A percentile compares a stretch with the other conserved stretches of the same genome.
Evolutionary conservation across 2,797 vertebrate species (phyloP).

Genomic region (Syngnathus acus): DNA sequence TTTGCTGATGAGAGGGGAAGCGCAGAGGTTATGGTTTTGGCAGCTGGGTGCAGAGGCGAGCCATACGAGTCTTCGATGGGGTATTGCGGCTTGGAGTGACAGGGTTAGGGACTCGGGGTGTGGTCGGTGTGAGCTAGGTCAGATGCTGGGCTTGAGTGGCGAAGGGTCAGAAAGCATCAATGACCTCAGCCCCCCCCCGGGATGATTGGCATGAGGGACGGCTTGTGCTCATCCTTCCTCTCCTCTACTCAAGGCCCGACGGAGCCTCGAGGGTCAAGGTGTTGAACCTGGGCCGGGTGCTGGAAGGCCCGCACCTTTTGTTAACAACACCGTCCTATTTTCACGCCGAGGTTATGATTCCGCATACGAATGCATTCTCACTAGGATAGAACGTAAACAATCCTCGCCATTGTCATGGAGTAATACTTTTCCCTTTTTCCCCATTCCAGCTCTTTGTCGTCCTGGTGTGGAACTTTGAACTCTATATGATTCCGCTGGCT

Average conservation of each 20-base stretch:
- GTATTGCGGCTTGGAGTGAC: conserved; percentile 68
- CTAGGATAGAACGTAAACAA: conserved; percentile 15
- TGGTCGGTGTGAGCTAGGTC: conserved; percentile 51
- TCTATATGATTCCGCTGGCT: conserved; percentile 92
- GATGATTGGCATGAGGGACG: conserved; percentile 63
- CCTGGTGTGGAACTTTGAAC: conserved; percentile 97
- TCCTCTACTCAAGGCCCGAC: conserved; percentile 33
- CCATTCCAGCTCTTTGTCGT: conserved; percentile 83
- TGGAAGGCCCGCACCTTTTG: conserved; percentile 42
- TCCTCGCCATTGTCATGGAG: conserved; percentile 15
- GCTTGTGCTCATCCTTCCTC: conserved; percentile 37
- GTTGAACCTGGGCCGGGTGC: conserved; percentile 29
- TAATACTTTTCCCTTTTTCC: conserved; percentile 23
- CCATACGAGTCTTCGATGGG: conserved; percentile 47
- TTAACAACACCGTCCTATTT: conserved; percentile 26
- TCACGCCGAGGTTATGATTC: conserved; percentile 37
- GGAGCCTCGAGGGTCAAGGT: conserved; percentile 44
- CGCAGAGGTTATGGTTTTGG: conserved; percentile 56
- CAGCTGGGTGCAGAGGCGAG: conserved; percentile 61
- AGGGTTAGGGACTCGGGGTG: conserved; percentile 65
- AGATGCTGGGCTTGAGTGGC: conserved; percentile 42
- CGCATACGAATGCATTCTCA: conserved; percentile 47
- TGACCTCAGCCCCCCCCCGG: conserved; percentile 42
- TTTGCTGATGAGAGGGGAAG: conserved; percentile 66
- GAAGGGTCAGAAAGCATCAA: conserved; percentile 58